phyloP scores from a whole-genome alignment of 2,113 vertebrate species.

The Neogobius melanostomus region DNA sequence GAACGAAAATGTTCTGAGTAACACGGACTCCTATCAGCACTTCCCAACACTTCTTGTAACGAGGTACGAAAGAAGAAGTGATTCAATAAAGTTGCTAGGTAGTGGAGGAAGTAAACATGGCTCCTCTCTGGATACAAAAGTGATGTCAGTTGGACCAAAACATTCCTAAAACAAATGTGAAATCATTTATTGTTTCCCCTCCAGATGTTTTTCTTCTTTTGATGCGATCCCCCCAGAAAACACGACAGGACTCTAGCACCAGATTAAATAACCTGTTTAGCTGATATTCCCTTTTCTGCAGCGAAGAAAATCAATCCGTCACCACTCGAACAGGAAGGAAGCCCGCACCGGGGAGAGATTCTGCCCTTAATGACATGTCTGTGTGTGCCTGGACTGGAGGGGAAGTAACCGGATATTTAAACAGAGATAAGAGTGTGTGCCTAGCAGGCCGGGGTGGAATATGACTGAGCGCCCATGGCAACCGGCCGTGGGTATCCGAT shows the following conservation, averaged over 20 bases:
- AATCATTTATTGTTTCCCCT: conserved; percentile 33
- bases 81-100: conserved; percentile 14
- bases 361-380: conserved; percentile 74
- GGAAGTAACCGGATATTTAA: conserved; percentile 79
- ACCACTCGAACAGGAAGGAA: conserved; percentile 75
- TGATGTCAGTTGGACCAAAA: conserved; percentile 47
- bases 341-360: conserved; percentile 65
- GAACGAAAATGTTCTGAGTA: conserved; percentile 3
- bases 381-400: conserved; percentile 70
- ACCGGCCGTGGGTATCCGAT: conserved; percentile 66
- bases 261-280: conserved; percentile 54
- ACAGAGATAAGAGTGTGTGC: conserved; percentile 80
- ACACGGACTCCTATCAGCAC: conserved; percentile 1
- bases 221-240: neutral
- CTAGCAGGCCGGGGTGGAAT: conserved; percentile 73
- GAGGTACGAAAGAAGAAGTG: neutral
- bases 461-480: conserved; percentile 69
- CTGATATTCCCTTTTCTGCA: conserved; percentile 56
- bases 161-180: conserved; percentile 47
- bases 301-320: conserved; percentile 75
- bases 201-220: conserved; percentile 21
- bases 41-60: neutral
- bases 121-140: conserved; percentile 14
- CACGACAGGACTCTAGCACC: conserved; percentile 22
- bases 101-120: conserved; percentile 26